Evolutionary conservation across 2,888 invertebrate species (phyloP).

Genomic region (Mimas tiliae): DNA sequence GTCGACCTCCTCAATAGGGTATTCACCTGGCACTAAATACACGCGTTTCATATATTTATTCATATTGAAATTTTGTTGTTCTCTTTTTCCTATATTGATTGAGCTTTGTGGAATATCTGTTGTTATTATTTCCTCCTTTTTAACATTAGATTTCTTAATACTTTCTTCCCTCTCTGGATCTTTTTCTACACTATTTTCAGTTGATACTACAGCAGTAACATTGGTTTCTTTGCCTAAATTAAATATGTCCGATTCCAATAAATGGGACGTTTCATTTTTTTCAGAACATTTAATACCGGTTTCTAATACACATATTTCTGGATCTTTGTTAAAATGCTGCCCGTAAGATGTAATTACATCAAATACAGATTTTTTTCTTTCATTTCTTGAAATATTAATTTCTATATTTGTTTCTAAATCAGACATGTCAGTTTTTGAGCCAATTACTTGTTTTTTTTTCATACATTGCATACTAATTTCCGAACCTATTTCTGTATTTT

Average conservation of each 20-base stretch:
- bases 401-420: neutral
- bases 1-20: conserved; percentile 38
- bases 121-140: neutral
- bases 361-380: neutral
- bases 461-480: neutral
- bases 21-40: conserved; percentile 38
- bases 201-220: neutral
- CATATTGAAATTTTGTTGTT: conserved; percentile 22
- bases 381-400: neutral
- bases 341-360: neutral
- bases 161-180: neutral
- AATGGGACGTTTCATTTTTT: neutral
- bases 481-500: too few relatives aligned
- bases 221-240: neutral
- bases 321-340: neutral
- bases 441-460: neutral
- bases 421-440: too few relatives aligned
- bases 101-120: neutral
- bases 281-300: neutral
- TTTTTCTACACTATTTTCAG: too few relatives aligned
- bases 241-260: neutral
- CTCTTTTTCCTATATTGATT: too few relatives aligned
- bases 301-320: neutral
- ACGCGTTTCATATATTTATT: conserved; percentile 32
- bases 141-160: neutral